phyloP scores from a whole-genome alignment of 92 coral and sea anemone species.

The Chrysogorgia sp. region DNA sequence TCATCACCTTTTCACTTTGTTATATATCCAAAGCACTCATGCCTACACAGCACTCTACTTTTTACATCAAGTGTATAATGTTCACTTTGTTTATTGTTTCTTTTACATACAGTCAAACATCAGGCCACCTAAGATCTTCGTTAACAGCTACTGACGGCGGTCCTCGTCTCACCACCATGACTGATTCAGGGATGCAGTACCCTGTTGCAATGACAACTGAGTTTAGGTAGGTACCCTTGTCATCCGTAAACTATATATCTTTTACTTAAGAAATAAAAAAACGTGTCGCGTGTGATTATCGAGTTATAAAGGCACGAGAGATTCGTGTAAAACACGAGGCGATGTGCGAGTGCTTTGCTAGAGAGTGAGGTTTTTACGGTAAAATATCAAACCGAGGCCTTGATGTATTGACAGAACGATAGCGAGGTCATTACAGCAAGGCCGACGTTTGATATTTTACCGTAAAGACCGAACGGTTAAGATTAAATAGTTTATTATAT shows the following conservation, averaged over 20 bases:
- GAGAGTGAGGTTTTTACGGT: too few species aligned
- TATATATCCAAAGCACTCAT: not conserved
- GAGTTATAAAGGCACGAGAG: too few species aligned
- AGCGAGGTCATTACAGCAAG: too few species aligned
- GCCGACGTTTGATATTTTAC: too few species aligned
- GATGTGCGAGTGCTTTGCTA: conserved; percentile 9
- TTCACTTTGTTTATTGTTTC: not conserved
- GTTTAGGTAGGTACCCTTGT: conserved; percentile 60
- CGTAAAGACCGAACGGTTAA: too few species aligned
- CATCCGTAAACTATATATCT: too few species aligned
- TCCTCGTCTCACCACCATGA: conserved; percentile 58
- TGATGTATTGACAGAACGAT: too few species aligned
- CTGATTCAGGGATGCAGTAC: conserved; percentile 59
- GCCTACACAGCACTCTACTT: not conserved
- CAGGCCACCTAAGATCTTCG: conserved; percentile 22
- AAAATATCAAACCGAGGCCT: too few species aligned
- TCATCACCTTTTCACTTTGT: too few species aligned
- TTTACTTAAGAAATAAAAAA: too few species aligned
- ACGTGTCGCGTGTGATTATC: too few species aligned
- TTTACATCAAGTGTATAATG: not conserved
- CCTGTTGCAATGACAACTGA: conserved; percentile 72
- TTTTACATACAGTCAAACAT: conserved; percentile 53
- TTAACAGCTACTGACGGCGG: conserved; percentile 25
- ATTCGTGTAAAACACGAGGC: not conserved
- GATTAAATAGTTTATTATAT: too few species aligned